Base-by-base conservation (phyloP, 2,888 invertebrate genomes). In the Odontocolon sp. region DNA sequence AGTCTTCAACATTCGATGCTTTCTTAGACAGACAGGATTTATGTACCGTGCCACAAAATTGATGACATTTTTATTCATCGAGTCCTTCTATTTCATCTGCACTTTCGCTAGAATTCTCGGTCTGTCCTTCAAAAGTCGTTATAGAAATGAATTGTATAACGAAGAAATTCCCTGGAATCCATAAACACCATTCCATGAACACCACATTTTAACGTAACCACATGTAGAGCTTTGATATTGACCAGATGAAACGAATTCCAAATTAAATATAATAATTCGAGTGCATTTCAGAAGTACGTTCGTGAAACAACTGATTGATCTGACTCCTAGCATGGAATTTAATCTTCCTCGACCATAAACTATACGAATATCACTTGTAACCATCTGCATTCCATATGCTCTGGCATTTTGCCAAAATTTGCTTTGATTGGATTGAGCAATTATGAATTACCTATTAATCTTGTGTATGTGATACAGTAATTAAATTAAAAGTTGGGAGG, bases 381-480 rank as follows among this genome's bases (percentile, higher is more conserved):
- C 18, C 23, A 36, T 26, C 3, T 57, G 31, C 8, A 21, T 42
- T 42, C 26, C 67, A n/a, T n/a, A 16, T 56, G 21, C 33, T 45
- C 21, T 50, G 57, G 50, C 57, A 9, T 38, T n/a, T 1, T 6
- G 26, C 68, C 68, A 59, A 40, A 50, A 3, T 3, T 5, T 40
- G 16, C 3, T 11, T 33, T 11, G 40, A 6, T 1, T 9, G 26
- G 16, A 66, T 66, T 21, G 42, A 54, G 9, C 21, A 52, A 66
- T 66, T 42, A 54, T 40, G 38, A 54, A 66, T 66, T 18, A 54
- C 40, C 38, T 42, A 42, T 52, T 28, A 31, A 9, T 3, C n/a
- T 26, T 8, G 4, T 3, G 50, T 14, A n/a, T 50, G 26, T 26
- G 26, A 26, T 14, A 50, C 50, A 16, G 50, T 50, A 14, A 50